A percentile compares a stretch with the other conserved stretches of the same genome.
phyloP scores from a whole-genome alignment of 2,797 vertebrate species.

The Arctocebus calabarensis region DNA sequence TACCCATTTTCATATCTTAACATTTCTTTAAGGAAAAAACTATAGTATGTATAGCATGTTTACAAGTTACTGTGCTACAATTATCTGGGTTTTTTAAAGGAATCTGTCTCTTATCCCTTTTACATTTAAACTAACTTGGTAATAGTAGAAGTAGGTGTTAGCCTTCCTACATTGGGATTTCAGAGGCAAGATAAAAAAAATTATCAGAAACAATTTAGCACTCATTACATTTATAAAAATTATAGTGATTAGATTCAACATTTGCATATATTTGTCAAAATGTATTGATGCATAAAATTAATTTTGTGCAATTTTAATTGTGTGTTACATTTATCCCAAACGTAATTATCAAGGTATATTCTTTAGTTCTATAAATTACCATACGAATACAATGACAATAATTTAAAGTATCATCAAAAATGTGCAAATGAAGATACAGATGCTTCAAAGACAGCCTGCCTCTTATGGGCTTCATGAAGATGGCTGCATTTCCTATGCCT shows the following conservation, averaged over 20 bases:
- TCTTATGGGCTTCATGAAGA: background rate
- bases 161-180: slow-evolving; percentile 52
- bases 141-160: slow-evolving; percentile 8
- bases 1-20: slow-evolving; percentile 18
- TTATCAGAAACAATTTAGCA: slow-evolving; percentile 63
- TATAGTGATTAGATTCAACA: slow-evolving; percentile 67
- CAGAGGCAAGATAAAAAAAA: slow-evolving; percentile 58
- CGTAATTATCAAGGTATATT: slow-evolving; percentile 53
- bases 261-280: slow-evolving; percentile 68
- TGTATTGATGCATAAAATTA: slow-evolving; percentile 69
- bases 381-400: slow-evolving; percentile 27
- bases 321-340: slow-evolving; percentile 56
- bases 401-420: background rate
- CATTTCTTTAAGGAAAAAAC: slow-evolving; percentile 35
- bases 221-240: slow-evolving; percentile 65
- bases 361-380: slow-evolving; percentile 36
- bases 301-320: slow-evolving; percentile 72
- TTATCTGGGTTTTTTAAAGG: slow-evolving; percentile 12
- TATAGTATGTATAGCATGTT: background rate
- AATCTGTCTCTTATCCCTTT: slow-evolving; percentile 21
- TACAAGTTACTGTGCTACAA: slow-evolving; percentile 42
- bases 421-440: background rate
- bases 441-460: background rate
- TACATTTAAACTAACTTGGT: slow-evolving; percentile 60
- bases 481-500: fast-evolving